Evolutionary conservation across 64 coral and sea anemone genomes (phyloP), one percentile per base, ranked within the genome.

Genomic region (Porites australiensis): DNA sequence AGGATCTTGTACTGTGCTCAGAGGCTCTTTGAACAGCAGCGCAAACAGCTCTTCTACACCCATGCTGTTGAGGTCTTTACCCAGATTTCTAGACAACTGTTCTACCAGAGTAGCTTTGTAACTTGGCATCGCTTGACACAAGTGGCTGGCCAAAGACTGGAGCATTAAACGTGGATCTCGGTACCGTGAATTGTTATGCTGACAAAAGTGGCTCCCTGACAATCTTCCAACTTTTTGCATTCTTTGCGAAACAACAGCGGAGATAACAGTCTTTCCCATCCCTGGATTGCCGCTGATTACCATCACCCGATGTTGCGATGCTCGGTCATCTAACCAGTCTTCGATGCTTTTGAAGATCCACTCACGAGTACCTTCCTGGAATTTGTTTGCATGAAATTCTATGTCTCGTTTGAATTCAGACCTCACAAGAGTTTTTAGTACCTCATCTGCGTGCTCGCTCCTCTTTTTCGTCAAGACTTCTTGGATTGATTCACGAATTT

Each of bases 221-320:
- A 87, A 49, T 14, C n/a, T 16, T 3, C 47, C 68, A 74, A 8
- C 50, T n/a, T 20, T 8, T 46, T 72, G 70, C 73, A 72, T 87
- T 44, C 54, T 67, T 70, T 87, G 85, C 16, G 66, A 72, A 18
- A 18, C 47, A 59, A 67, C 49, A 87, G 85, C 67, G 58, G 66
- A 87, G 73, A 87, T 58, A 8, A 87, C 85, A 37, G 85, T 87
- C 67, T 87, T 87, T 7, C 85, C 85, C 85, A 87, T 87, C 58
- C 85, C 85, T 44, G 85, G 67, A 44, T 72, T 87, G 9, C 67
- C 85, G 73, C 48, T 87, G 5, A 87, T 37, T 58, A 87, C 47
- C 37, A 87, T 50, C 54, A 87, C 44, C 19, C 22, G 85, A 46
- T 50, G 54, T 50, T 13, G 66, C 27, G 68, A 44, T n/a, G 54